Percentiles rank a stretch among this genome's conserved stretches.
Evolutionary conservation across 2,797 vertebrate genomes (phyloP).

Genomic region (Crocodylus rhombifer): DNA sequence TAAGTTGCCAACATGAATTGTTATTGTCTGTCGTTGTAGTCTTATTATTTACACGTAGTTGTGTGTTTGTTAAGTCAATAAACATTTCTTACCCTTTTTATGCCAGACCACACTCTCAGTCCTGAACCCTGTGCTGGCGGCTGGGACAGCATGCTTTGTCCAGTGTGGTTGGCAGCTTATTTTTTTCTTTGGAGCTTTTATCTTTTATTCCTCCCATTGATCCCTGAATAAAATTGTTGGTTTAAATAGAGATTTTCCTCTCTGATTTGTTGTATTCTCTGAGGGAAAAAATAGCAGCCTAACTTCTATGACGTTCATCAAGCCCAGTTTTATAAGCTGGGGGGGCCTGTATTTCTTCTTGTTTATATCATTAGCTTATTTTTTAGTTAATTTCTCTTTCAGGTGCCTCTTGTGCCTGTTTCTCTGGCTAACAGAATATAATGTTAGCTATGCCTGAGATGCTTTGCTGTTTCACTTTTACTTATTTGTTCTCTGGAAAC

Average conservation of each 20-base stretch:
- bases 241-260: constrained; percentile 44
- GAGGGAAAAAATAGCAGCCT: constrained; percentile 26
- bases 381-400: constrained; percentile 66
- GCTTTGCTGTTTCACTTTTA: constrained; percentile 13
- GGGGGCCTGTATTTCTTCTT: constrained; percentile 41
- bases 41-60: too few relatives aligned
- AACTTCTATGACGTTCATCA: constrained; percentile 28
- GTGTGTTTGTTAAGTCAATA: too few relatives aligned
- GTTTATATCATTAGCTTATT: constrained; percentile 27
- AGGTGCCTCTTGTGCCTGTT: constrained; percentile 47
- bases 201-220: constrained; percentile 39
- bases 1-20: too few relatives aligned
- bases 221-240: constrained; percentile 1
- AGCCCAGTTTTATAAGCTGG: constrained; percentile 20
- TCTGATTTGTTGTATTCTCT: constrained; percentile 25
- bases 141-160: neutral
- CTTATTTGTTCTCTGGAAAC: constrained; percentile 11
- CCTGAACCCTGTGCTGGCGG: too few relatives aligned
- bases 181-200: neutral
- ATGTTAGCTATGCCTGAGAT: constrained; percentile 39
- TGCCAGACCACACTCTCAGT: too few relatives aligned
- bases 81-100: too few relatives aligned
- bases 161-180: neutral
- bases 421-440: constrained; percentile 26
- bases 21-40: too few relatives aligned